These are phyloP conservation scores for Eurystomus glaucurus DNA, from an alignment of 2,797 vertebrate genomes.

Conservation along the genomic window DNA sequence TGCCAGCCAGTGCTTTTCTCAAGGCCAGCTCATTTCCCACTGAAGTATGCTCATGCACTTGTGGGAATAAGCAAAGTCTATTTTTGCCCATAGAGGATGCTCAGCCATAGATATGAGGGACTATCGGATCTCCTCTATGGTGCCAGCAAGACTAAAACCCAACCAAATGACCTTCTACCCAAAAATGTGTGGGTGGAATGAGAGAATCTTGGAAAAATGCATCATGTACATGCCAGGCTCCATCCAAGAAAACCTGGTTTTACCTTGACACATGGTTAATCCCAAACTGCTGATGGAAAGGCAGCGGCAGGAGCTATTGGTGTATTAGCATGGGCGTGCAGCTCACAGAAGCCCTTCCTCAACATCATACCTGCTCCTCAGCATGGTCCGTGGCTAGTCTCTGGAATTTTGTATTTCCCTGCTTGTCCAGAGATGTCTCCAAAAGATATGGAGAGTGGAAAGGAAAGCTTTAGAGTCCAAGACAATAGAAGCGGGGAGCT, in stretches of 20 bases:
- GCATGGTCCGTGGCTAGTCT: neutral
- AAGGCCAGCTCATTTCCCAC: neutral
- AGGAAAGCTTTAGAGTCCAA: neutral
- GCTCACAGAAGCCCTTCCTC: neutral
- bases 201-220: neutral
- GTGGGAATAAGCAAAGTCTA: neutral
- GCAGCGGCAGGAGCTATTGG: neutral
- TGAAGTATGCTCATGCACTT: neutral
- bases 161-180: neutral
- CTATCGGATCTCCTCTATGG: neutral
- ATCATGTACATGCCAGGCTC: neutral
- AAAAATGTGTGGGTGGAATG: neutral
- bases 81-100: neutral
- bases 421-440: neutral
- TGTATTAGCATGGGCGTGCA: accelerated
- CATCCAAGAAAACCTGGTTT: neutral
- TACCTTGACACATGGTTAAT: neutral
- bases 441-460: neutral
- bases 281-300: neutral
- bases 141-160: neutral
- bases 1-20: neutral
- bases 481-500: neutral
- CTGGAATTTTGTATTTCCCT: neutral
- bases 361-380: neutral
- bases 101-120: neutral